A percentile compares a stretch with the other conserved stretches of the same genome.
phyloP scores from a whole-genome alignment of 2,888 invertebrate species.

The Synergus gifuensis region DNA sequence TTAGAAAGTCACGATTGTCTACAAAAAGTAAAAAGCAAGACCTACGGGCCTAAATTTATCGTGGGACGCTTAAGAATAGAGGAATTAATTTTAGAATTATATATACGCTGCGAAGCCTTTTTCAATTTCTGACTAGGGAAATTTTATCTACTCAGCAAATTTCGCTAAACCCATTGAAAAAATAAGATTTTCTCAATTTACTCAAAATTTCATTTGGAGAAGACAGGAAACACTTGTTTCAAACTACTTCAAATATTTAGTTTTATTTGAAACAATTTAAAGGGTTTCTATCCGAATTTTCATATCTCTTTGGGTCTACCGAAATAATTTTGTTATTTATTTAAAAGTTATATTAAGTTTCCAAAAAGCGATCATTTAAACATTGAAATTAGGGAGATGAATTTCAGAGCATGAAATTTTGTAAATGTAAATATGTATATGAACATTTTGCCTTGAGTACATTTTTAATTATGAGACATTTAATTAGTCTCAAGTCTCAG shows the following conservation, averaged over 20 bases:
- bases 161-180: not conserved
- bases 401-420: constrained; percentile 30
- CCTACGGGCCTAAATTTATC: constrained; percentile 34
- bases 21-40: constrained; percentile 13
- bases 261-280: constrained; percentile 28
- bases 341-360: constrained; percentile 12
- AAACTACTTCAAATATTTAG: not conserved
- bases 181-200: not conserved
- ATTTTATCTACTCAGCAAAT: not conserved
- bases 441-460: not conserved
- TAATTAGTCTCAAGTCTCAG: not conserved
- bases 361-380: constrained; percentile 6
- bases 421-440: constrained; percentile 34
- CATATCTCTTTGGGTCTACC: not conserved
- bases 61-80: constrained; percentile 24
- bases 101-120: not conserved
- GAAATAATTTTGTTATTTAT: constrained; percentile 31
- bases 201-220: not conserved
- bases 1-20: constrained; percentile 13
- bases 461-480: constrained; percentile 33
- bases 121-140: not conserved
- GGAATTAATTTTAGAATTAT: not conserved
- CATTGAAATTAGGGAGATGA: not conserved
- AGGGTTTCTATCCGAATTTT: not conserved
- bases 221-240: not conserved